Base-by-base conservation (phyloP, 2,113 vertebrate species). In the Callospermophilus lateralis region DNA sequence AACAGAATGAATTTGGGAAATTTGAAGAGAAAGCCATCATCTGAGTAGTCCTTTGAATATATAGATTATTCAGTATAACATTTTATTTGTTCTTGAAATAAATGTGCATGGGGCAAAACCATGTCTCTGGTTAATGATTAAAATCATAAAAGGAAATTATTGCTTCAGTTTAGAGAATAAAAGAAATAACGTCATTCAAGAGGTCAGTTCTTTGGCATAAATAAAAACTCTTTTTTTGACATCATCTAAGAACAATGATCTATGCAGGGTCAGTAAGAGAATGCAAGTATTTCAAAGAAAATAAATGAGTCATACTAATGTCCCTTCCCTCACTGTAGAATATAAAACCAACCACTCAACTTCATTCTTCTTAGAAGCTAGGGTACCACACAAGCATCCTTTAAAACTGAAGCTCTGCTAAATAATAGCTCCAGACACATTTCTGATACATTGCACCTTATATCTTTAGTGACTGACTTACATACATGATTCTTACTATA, bases 201-300 rank as follows among this genome's bases (percentile, higher is more conserved):
- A 95, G 45, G 32, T 86, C 48, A 95, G 51, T 90, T 94, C 24
- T 65, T 85, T 89, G 63, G 15, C 51, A 79, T 73, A 77, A 89
- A 94, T n/a, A 94, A 89, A 73, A 92, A 76, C 20, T 63, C 32
- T 87, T 67, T 84, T 45, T 92, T 86, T 84, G 32, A 78, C 37
- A 93, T 92, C 34, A 83, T 91, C 58, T 94, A 65, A 92, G 96
- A 89, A 93, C 86, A 22, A n/a, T 24, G 88, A 11, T 87, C 42
- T 77, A 34, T 70, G 73, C 55, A 34, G 26, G 10, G n/a, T 77
- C 91, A 89, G 85, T 76, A n/a, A 93, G 16, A 87, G 34, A 84
- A 32, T 76, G 63, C 72, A 93, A 78, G 16, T 84, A 53, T 86
- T 96, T 90, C 83, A 37, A 58, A 93, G 63, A 83, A 97, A 96